A percentile compares a stretch with the other conserved stretches of the same genome.
Evolutionary conservation across 2,888 invertebrate genomes (phyloP).

Genomic region (Marronus borbonicus): DNA sequence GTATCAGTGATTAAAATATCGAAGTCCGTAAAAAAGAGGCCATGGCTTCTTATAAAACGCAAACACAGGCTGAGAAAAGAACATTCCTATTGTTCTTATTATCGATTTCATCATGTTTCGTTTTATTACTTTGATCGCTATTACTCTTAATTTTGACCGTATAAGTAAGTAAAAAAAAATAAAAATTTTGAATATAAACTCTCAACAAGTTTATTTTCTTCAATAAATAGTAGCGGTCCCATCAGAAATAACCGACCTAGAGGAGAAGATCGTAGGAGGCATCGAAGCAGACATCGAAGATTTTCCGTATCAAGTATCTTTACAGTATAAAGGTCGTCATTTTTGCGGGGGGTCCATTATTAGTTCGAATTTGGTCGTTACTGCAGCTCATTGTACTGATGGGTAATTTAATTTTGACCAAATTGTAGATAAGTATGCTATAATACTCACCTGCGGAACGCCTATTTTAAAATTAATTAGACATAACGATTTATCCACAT

Average conservation of each 20-base stretch:
- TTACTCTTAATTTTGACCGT: neutral
- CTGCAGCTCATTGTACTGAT: conserved; percentile 62
- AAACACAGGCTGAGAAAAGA: neutral
- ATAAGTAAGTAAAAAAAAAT: neutral
- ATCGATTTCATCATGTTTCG: neutral
- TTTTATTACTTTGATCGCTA: neutral
- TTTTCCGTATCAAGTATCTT: conserved; percentile 60
- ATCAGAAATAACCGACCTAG: neutral
- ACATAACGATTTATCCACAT: neutral
- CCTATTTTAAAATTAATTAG: neutral
- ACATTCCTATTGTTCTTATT: neutral
- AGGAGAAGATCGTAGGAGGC: conserved; percentile 61
- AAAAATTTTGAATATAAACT: neutral
- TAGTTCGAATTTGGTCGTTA: conserved; percentile 56
- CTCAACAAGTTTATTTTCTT: neutral
- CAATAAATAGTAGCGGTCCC: neutral
- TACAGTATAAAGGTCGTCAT: conserved; percentile 56
- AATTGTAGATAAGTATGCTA: neutral
- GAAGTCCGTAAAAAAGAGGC: neutral
- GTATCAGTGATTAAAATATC: neutral
- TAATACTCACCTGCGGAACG: too few species aligned
- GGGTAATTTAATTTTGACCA: conserved; percentile 41
- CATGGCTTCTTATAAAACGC: neutral
- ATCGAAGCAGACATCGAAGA: conserved; percentile 56
- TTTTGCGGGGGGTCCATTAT: conserved; percentile 62